A percentile compares a stretch with the other conserved stretches of the same genome.
These are phyloP conservation scores for Pygmarrhopalites habei DNA, from an alignment of 1,140 invertebrate genomes.

Conservation along the genomic window DNA sequence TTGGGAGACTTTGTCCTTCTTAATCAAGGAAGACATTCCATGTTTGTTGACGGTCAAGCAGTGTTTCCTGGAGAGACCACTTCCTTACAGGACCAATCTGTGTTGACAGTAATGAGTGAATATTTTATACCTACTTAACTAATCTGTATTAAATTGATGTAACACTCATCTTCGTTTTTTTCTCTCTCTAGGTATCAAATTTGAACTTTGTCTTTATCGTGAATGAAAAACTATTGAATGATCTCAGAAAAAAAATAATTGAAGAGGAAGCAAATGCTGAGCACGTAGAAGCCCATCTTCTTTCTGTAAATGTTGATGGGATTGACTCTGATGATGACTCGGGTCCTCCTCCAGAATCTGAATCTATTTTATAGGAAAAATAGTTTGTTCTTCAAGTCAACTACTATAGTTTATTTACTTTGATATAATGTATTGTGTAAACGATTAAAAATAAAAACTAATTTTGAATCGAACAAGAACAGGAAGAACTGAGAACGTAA, in stretches of 20 bases:
- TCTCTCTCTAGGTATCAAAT: neutral
- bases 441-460: no score
- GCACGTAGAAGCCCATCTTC: conserved; percentile 1
- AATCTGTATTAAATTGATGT: no score
- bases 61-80: conserved; percentile 77
- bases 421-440: no score
- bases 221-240: conserved; percentile 5
- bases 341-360: no score
- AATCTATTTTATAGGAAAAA: no score
- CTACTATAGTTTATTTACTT: no score
- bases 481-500: no score
- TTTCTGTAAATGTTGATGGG: no score
- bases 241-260: neutral
- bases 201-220: conserved; percentile 13
- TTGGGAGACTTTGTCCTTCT: conserved; percentile 90
- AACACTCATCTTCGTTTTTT: neutral
- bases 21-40: conserved; percentile 89
- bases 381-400: no score
- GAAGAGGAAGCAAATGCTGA: conserved; percentile 6
- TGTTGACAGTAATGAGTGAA: conserved; percentile 86
- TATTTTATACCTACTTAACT: no score
- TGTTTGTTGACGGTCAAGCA: conserved; percentile 87
- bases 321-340: no score
- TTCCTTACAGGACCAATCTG: conserved; percentile 83
- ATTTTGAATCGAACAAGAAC: no score